phyloP scores from a whole-genome alignment of 1,140 invertebrate species.

The Drosophila grimshawi region DNA sequence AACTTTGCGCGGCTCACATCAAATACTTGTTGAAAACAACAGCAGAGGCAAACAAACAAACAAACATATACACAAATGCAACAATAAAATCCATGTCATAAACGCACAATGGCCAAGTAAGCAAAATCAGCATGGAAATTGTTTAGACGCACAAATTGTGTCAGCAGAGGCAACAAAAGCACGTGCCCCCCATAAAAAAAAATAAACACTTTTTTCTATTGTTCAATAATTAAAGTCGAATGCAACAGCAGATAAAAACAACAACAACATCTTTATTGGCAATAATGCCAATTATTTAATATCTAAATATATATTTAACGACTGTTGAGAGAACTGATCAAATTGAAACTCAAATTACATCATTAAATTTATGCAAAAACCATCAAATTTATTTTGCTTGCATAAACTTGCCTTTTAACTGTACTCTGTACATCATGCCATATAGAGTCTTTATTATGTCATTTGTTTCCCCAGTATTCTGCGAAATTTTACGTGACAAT shows the following conservation, averaged over 20 bases:
- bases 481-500: no score
- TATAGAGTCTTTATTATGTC: no score
- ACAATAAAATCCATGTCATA: conserved; percentile 48
- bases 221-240: conserved; percentile 18
- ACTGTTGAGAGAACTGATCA: neutral
- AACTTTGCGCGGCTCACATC: conserved; percentile 13
- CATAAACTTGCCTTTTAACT: no score
- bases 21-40: conserved; percentile 2
- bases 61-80: neutral
- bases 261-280: neutral
- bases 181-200: conserved; percentile 27
- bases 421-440: no score
- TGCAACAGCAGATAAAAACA: conserved; percentile 7
- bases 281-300: conserved; percentile 18
- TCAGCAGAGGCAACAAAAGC: conserved; percentile 49
- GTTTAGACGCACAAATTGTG: conserved; percentile 58
- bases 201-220: neutral
- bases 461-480: no score
- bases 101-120: conserved; percentile 48
- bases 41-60: conserved; percentile 1
- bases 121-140: conserved; percentile 38
- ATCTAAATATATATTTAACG: conserved; percentile 8
- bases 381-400: no score
- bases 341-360: neutral
- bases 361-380: neutral